Evolutionary conservation across 2,113 vertebrate species (phyloP), one percentile per base, ranked within the genome.

Genomic region (Aegithalos caudatus): DNA sequence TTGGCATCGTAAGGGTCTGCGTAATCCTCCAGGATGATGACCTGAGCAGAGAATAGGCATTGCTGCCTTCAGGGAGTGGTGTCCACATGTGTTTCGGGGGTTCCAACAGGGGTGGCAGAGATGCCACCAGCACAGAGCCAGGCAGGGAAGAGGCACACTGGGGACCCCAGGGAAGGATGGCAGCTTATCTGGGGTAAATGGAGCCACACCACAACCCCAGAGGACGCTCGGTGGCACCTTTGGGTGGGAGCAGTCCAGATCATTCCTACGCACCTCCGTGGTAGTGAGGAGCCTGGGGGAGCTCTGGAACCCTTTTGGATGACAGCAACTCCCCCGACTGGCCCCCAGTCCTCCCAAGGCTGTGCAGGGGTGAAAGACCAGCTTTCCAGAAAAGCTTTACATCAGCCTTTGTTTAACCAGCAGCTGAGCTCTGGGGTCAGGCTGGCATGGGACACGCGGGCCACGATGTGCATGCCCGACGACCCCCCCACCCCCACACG

Each of bases 11-110:
- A 99, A 8, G 99, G 99, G 94, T 99, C 99, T 0, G 99, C 99
- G 0, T 99, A 99, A 97, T 99, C 99, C 94, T 99, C 99, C 93
- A 99, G 93, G 86, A 99, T 99, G 62, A 99, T 99, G 93, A 99
- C 97, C 99, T 99, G 86, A 38, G 45, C 37, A 67, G 10, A 45
- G 73, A 47, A 64, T 0, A 9, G 56, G 24, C 35, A 47, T 25
- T 38, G 3, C 28, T 8, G 9, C 28, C 21, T 38, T 54, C 60
- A 28, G 29, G n/a, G 40, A 20, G 11, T 37, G n/a, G 15, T 37
- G n/a, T 60, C 35, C 15, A 25, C 35, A 37, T 17, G 57, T 4
- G 4, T 12, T 70, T 27, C 2, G 0, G 7, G 45, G n/a, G 10
- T 33, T 31, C 25, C 31, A 9, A 31, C 19, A 29, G 9, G 8